Conservation (phyloP, 2,797 vertebrate species). For the Tapera naevia region DNA sequence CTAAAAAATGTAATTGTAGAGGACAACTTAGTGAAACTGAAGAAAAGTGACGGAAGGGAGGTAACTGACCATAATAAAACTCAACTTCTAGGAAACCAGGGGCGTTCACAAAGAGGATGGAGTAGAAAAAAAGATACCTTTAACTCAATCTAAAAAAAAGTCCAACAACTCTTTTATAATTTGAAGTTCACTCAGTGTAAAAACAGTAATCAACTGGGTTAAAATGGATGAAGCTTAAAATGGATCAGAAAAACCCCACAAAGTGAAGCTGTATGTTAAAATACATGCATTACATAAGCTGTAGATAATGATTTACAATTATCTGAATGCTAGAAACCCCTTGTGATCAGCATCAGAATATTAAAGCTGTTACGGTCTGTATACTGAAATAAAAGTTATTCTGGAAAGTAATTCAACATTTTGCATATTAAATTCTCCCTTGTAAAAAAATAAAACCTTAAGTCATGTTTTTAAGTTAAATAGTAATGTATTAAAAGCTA, state of each 20-base stretch:
- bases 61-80: not conserved
- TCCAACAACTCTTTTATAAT: not conserved
- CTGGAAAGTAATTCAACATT: not conserved
- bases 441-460: not conserved
- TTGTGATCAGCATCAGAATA: accelerated
- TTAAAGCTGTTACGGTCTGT: not conserved
- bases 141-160: not conserved
- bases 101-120: not conserved
- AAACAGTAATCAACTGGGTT: not conserved
- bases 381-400: too few relatives aligned
- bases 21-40: not conserved
- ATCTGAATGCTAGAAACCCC: not conserved
- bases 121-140: not conserved
- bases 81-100: not conserved
- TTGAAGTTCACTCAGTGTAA: not conserved
- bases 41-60: not conserved
- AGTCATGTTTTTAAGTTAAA: not conserved
- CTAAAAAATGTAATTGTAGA: not conserved
- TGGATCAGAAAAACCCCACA: not conserved
- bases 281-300: accelerated
- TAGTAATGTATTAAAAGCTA: not conserved
- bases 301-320: not conserved
- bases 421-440: not conserved
- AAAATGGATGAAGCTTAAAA: not conserved
- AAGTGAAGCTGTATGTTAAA: not conserved